A percentile compares a stretch with the other conserved stretches of the same genome.
These are phyloP conservation scores for Macropodus opercularis DNA, from an alignment of 2,797 vertebrate genomes.

Conservation along the genomic window DNA sequence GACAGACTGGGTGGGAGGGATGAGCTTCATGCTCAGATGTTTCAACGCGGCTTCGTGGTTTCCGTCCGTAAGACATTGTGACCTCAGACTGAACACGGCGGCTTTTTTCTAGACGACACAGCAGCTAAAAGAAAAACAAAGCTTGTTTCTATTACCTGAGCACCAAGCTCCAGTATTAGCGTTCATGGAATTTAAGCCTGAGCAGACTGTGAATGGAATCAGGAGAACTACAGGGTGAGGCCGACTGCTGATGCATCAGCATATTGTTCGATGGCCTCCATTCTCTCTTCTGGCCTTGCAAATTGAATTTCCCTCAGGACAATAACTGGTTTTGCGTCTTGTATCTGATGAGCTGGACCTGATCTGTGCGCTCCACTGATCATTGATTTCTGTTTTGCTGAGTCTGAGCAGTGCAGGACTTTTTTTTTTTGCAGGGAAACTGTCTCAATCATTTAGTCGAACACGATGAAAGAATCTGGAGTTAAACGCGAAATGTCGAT, in stretches of 20 bases:
- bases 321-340: constrained; percentile 39
- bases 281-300: constrained; percentile 31
- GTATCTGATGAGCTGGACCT: constrained; percentile 50
- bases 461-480: constrained; percentile 34
- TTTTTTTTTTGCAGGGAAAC: constrained; percentile 20
- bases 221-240: no score
- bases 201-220: no score
- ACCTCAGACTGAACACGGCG: neutral
- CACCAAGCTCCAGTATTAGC: no score
- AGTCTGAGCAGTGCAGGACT: constrained; percentile 24
- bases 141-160: no score
- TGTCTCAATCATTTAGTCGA: constrained; percentile 21
- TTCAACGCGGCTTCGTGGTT: no score
- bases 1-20: no score
- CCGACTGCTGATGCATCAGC: neutral
- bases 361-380: constrained; percentile 40
- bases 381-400: constrained; percentile 55
- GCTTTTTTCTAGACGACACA: no score
- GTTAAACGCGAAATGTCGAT: constrained; percentile 37
- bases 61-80: neutral
- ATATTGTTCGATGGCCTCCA: constrained; percentile 26
- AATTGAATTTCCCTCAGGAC: constrained; percentile 54
- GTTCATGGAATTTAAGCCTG: no score
- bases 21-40: no score
- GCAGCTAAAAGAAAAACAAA: no score